Evolutionary conservation across 2,888 invertebrate genomes (phyloP).

Genomic region (Cotesia congregata): DNA sequence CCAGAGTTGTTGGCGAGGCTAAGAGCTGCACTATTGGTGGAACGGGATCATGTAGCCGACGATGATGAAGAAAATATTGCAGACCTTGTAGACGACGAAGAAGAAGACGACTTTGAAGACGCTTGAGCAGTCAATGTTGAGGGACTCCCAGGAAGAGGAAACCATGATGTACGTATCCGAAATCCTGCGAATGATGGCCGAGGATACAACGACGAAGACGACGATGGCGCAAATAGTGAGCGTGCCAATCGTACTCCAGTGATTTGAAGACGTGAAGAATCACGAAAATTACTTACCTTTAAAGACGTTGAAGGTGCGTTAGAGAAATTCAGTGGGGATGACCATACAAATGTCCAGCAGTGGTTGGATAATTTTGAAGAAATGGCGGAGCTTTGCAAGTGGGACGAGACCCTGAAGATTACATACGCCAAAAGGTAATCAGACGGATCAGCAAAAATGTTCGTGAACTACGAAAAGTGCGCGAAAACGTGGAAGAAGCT

Average conservation of each 20-base stretch:
- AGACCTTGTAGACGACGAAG: no score
- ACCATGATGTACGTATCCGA: no score
- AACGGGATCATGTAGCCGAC: no score
- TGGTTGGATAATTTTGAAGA: conserved; percentile 50
- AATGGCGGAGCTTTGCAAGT: conserved; percentile 39
- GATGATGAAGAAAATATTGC: no score
- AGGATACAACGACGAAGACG: not conserved
- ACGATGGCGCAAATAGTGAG: conserved; percentile 8
- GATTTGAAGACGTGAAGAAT: conserved; percentile 32
- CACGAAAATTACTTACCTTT: conserved; percentile 31
- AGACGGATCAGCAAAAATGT: conserved; percentile 44
- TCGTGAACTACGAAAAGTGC: conserved; percentile 11
- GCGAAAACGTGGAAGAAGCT: conserved; percentile 12
- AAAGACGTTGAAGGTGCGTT: conserved; percentile 45
- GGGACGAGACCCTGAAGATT: conserved; percentile 44
- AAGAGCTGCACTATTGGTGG: no score
- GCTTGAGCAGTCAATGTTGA: no score
- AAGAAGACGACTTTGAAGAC: no score
- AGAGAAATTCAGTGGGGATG: conserved; percentile 43
- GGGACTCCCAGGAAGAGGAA: no score
- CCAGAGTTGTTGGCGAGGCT: no score
- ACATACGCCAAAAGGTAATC: conserved; percentile 46
- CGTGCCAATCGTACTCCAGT: no score
- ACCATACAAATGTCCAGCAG: conserved; percentile 29
- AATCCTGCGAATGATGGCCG: not conserved